Percentiles rank a stretch among this genome's conserved stretches.
Conservation (phyloP, 2,888 invertebrate species). For the Xanthia icteritia region DNA sequence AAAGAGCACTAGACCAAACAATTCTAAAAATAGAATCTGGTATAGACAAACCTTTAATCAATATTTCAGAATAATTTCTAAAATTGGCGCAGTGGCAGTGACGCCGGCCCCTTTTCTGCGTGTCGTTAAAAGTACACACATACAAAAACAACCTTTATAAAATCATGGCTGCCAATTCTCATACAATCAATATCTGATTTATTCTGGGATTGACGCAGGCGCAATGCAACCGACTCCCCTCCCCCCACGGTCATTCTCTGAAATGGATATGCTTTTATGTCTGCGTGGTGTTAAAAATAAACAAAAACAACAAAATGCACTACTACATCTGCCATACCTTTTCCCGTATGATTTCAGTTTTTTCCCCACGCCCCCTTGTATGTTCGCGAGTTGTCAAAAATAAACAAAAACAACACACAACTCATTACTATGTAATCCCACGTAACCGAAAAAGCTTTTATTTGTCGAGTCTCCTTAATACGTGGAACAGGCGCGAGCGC, state of each 20-base stretch:
- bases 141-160: neutral
- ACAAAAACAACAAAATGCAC: neutral
- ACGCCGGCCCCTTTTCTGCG: neutral
- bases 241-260: neutral
- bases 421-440: neutral
- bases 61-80: neutral
- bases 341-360: too few species aligned
- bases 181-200: neutral
- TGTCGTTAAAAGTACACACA: neutral
- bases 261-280: neutral
- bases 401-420: neutral
- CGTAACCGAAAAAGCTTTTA: neutral
- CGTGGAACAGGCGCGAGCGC: too few species aligned
- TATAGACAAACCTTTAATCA: neutral
- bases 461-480: too few species aligned
- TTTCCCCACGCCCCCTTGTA: neutral
- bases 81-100: slow-evolving; percentile 11
- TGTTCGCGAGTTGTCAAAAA: neutral
- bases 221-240: neutral
- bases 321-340: neutral
- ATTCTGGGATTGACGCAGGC: neutral
- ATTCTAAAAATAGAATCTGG: neutral
- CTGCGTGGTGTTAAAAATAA: neutral
- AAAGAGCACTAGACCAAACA: neutral
- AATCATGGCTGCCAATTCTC: neutral